These are phyloP conservation scores for Cotesia typhae DNA, from an alignment of 1,140 invertebrate genomes.

Conservation along the genomic window DNA sequence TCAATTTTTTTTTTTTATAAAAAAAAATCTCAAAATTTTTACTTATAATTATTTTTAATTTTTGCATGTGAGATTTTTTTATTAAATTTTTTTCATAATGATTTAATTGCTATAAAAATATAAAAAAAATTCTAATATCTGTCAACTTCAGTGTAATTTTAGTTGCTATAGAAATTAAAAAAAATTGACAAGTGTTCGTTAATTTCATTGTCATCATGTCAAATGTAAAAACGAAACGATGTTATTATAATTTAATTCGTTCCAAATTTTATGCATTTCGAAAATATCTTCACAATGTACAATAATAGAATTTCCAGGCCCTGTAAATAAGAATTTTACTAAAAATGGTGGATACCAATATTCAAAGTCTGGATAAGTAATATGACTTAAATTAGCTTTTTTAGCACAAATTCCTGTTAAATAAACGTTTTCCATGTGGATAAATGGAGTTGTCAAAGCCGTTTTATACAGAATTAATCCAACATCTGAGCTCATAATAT, in stretches of 20 bases:
- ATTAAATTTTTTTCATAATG: too few species aligned
- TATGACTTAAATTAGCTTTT: slow-evolving; percentile 64
- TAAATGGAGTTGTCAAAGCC: slow-evolving; percentile 74
- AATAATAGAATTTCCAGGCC: slow-evolving; percentile 56
- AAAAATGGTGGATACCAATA: slow-evolving; percentile 60
- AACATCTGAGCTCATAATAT: slow-evolving; percentile 79
- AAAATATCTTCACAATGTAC: slow-evolving; percentile 55
- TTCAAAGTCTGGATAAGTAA: slow-evolving; percentile 70
- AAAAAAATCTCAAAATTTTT: too few species aligned
- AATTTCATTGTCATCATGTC: too few species aligned
- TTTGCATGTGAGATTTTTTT: too few species aligned
- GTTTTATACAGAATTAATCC: slow-evolving; percentile 74
- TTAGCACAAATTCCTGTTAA: slow-evolving; percentile 77
- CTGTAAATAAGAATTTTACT: slow-evolving; percentile 61
- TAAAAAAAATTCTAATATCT: too few species aligned
- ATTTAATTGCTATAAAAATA: too few species aligned
- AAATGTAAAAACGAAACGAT: too few species aligned
- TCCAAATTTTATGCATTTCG: slow-evolving; percentile 58
- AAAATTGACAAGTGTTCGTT: too few species aligned
- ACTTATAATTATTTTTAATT: too few species aligned
- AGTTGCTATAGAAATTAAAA: too few species aligned
- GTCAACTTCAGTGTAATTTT: too few species aligned
- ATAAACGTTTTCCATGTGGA: slow-evolving; percentile 88
- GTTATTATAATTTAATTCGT: slow-evolving; percentile 41
- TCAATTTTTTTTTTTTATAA: too few species aligned